Evolutionary conservation across 2,113 vertebrate genomes (phyloP).

Genomic region (Cricetomys ansorgei): DNA sequence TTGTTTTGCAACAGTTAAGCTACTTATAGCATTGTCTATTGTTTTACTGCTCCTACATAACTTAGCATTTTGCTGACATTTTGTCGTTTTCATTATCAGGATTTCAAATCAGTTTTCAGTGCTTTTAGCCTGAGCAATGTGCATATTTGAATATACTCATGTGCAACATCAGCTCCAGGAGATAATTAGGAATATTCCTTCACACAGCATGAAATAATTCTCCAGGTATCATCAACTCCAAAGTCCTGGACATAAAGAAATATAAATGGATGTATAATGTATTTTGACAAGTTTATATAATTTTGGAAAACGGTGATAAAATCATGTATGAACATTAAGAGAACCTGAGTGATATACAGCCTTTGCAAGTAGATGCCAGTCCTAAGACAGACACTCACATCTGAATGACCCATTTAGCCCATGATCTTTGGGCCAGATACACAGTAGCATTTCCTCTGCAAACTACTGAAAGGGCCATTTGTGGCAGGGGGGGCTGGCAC

Average conservation of each 20-base stretch:
- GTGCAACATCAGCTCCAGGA: background rate
- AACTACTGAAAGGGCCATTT: background rate
- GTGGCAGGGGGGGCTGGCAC: accelerated
- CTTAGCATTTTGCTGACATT: constrained; percentile 50
- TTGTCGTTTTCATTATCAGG: constrained; percentile 56
- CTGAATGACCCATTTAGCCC: background rate
- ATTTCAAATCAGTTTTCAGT: constrained; percentile 42
- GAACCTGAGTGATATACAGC: background rate
- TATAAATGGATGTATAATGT: background rate
- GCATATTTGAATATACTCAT: background rate
- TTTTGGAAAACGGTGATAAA: constrained; percentile 21
- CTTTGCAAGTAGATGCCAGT: background rate
- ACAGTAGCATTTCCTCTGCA: background rate
- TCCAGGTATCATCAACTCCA: background rate
- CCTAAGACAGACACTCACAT: background rate
- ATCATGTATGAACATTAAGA: background rate
- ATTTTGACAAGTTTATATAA: background rate
- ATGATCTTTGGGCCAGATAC: background rate
- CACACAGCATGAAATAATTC: background rate
- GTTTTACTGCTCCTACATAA: constrained; percentile 9
- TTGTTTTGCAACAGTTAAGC: background rate
- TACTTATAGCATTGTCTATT: constrained; percentile 9
- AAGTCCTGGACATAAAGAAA: background rate
- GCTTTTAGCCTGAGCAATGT: background rate
- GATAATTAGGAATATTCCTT: constrained; percentile 15